phyloP scores from a whole-genome alignment of 2,113 vertebrate species.

The Gavialis gangeticus region DNA sequence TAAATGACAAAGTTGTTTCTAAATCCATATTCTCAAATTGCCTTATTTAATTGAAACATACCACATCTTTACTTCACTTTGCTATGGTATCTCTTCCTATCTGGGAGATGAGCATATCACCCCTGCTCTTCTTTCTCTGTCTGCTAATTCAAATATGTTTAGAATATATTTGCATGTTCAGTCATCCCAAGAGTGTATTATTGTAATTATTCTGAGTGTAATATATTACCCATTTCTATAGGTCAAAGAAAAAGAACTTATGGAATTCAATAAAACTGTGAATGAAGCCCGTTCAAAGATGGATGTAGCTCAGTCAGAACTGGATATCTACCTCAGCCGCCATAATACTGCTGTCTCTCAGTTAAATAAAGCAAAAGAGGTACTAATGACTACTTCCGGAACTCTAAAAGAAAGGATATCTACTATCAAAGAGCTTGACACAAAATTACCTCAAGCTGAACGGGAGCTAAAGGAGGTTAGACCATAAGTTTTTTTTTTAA shows the following conservation, averaged over 20 bases:
- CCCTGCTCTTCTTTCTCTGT: not conserved
- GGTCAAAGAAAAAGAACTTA: conserved; percentile 91
- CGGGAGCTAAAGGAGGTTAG: conserved; percentile 88
- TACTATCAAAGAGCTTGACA: conserved; percentile 84
- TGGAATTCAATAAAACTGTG: conserved; percentile 90
- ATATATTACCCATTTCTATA: conserved; percentile 52
- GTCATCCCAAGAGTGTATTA: not conserved
- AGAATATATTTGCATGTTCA: not conserved
- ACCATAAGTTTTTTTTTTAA: not conserved
- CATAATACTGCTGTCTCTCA: conserved; percentile 89
- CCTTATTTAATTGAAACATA: not conserved
- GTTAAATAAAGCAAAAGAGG: conserved; percentile 86
- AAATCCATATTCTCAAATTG: not conserved
- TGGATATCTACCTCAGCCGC: conserved; percentile 92
- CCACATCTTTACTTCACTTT: not conserved
- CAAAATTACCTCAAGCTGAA: conserved; percentile 84
- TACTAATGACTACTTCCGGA: conserved; percentile 80
- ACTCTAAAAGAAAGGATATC: conserved; percentile 87
- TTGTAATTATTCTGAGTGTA: not conserved
- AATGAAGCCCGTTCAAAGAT: conserved; percentile 90
- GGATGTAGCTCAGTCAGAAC: conserved; percentile 91
- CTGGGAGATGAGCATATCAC: not conserved
- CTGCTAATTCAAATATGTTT: not conserved
- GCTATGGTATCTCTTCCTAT: not conserved
- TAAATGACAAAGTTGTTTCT: not conserved